Conservation (phyloP, 2,888 invertebrate species). For the Listrodromus nycthemerus region DNA sequence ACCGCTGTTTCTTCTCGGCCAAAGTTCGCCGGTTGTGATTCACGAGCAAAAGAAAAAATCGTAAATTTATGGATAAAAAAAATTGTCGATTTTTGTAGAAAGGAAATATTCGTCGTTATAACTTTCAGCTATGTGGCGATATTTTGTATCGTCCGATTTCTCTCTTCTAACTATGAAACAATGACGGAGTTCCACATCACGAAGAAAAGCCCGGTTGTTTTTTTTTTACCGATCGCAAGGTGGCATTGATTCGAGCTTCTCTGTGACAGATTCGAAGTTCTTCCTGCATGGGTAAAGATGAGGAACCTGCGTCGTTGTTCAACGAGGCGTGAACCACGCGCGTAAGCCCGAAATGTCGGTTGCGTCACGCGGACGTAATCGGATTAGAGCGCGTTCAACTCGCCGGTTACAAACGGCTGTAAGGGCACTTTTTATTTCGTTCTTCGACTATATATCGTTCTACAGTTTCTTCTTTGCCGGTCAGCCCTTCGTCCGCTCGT, state of each 20-base stretch:
- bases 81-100: background rate
- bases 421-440: constrained; percentile 39
- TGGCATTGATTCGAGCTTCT: background rate
- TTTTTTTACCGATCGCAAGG: background rate
- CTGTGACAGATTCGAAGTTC: constrained; percentile 3
- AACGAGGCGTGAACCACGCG: constrained; percentile 35
- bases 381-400: constrained; percentile 67
- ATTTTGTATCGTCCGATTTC: background rate
- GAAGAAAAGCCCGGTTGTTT: background rate
- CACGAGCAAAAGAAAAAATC: background rate
- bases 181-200: constrained; percentile 30
- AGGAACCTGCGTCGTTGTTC: background rate
- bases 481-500: background rate
- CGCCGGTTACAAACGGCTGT: constrained; percentile 59
- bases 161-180: background rate
- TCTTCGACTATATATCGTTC: constrained; percentile 46
- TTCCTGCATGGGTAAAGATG: constrained; percentile 7
- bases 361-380: constrained; percentile 67
- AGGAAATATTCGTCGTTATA: background rate
- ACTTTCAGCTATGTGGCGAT: background rate
- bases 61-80: background rate
- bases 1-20: constrained; percentile 66
- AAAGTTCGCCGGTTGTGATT: constrained; percentile 13
- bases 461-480: constrained; percentile 18
- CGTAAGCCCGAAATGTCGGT: constrained; percentile 48